Conservation (phyloP, 2,888 invertebrate species). For the Drosophila kambysellisi region DNA sequence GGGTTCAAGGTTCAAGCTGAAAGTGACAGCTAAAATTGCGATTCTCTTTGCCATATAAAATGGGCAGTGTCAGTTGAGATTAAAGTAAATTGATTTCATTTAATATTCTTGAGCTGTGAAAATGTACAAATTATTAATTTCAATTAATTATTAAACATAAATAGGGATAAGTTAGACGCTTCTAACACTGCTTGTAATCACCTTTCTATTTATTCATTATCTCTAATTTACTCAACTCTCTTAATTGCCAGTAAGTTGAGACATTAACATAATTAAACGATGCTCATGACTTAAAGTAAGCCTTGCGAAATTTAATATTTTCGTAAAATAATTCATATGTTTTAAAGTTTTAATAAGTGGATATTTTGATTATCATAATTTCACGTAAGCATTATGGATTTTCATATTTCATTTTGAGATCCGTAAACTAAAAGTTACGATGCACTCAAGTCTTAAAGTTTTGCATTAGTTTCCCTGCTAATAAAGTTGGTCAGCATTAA, state of each 20-base stretch:
- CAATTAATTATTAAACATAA: not conserved
- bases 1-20: slow-evolving; percentile 20
- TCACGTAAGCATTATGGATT: not conserved
- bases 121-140: not conserved
- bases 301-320: not conserved
- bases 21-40: slow-evolving; percentile 33
- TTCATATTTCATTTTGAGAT: not conserved
- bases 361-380: not conserved
- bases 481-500: slow-evolving; percentile 16
- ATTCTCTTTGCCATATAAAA: not conserved
- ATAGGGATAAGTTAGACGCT: not conserved
- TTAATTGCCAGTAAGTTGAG: not conserved
- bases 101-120: not conserved
- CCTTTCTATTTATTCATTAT: too few species aligned
- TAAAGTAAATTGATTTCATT: not conserved
- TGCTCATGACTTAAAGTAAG: not conserved
- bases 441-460: not conserved
- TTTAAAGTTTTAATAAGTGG: not conserved
- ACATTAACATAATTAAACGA: not conserved
- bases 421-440: not conserved
- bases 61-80: not conserved
- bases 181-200: too few species aligned
- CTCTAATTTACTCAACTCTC: too few species aligned
- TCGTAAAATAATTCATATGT: not conserved
- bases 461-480: not conserved